Conservation (phyloP, 2,113 vertebrate genomes). For the Cranoglanis bouderius region DNA sequence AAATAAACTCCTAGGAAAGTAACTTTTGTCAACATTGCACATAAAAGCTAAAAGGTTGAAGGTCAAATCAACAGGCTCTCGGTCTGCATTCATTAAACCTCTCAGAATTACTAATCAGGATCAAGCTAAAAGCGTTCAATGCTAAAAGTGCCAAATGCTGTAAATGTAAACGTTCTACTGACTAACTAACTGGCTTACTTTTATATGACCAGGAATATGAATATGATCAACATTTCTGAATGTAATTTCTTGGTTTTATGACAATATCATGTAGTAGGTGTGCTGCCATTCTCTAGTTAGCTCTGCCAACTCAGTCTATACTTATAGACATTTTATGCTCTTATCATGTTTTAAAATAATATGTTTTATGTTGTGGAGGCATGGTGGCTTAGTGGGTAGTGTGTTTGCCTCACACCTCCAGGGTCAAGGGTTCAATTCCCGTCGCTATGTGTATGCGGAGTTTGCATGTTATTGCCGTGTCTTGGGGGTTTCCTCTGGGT, state of each 20-base stretch:
- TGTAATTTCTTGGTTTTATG: background rate
- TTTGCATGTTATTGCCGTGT: no score
- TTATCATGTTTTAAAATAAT: background rate
- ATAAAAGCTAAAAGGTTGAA: slow-evolving; percentile 5
- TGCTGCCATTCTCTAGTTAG: background rate
- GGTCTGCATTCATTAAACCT: background rate
- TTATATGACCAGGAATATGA: background rate
- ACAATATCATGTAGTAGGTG: background rate
- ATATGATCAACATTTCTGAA: background rate
- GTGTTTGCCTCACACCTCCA: no score
- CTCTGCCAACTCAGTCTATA: background rate
- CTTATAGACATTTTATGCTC: background rate
- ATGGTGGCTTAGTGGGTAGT: no score
- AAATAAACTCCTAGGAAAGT: slow-evolving; percentile 11
- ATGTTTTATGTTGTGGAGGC: no score
- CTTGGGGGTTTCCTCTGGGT: no score
- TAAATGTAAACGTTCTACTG: no score
- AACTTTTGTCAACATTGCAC: slow-evolving; percentile 4
- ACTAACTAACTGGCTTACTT: background rate
- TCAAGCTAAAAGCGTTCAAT: background rate
- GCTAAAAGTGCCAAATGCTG: background rate
- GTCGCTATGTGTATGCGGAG: no score
- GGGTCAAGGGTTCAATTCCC: no score
- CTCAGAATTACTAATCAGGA: background rate
- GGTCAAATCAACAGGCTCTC: background rate